These are phyloP conservation scores for Calliphora vomitoria DNA, from an alignment of 2,888 invertebrate species.

Conservation along the genomic window DNA sequence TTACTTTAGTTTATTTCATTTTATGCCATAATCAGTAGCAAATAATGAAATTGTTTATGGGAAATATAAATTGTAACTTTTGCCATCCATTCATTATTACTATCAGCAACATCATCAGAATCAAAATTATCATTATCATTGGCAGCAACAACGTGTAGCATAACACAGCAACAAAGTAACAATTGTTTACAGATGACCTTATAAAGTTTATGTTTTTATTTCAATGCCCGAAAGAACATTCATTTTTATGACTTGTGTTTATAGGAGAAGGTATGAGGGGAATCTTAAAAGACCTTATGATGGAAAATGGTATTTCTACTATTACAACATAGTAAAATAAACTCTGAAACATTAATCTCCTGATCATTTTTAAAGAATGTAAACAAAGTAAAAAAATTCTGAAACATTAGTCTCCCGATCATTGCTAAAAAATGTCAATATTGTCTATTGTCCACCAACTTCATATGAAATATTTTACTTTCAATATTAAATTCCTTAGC, in stretches of 20 bases:
- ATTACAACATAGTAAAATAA: too few species aligned
- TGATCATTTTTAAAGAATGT: too few species aligned
- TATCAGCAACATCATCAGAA: slow-evolving; percentile 7
- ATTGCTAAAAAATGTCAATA: too few species aligned
- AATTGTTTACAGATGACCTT: slow-evolving; percentile 4
- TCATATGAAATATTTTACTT: too few species aligned
- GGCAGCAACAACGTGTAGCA: not conserved
- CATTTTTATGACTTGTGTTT: not conserved
- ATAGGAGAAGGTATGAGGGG: not conserved
- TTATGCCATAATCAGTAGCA: not conserved
- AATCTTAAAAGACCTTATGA: not conserved
- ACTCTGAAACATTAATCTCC: too few species aligned
- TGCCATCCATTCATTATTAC: not conserved
- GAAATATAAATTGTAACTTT: slow-evolving; percentile 13
- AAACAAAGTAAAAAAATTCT: too few species aligned
- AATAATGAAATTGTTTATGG: slow-evolving; percentile 37
- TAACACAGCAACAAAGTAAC: slow-evolving; percentile 1
- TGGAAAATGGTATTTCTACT: too few species aligned
- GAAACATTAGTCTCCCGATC: too few species aligned
- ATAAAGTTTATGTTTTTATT: slow-evolving; percentile 19
- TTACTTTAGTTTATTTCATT: not conserved
- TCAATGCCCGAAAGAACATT: not conserved
- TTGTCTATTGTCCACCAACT: too few species aligned
- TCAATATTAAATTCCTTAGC: too few species aligned
- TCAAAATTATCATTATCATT: slow-evolving; percentile 7